phyloP scores from a whole-genome alignment of 2,113 vertebrate species.

The Austrofundulus limnaeus region DNA sequence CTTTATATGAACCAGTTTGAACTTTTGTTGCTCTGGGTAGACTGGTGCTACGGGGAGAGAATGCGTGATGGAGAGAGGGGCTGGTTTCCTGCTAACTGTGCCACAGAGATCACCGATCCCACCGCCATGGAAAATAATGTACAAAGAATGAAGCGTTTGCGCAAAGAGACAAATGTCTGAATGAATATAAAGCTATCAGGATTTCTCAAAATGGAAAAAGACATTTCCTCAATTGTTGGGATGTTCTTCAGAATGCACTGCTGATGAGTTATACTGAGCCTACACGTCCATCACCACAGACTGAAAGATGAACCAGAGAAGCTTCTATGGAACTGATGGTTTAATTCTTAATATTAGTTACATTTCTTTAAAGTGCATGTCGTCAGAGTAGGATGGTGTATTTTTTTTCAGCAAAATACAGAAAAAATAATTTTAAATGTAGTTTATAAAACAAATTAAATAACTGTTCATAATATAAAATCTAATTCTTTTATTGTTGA shows the following conservation, averaged over 20 bases:
- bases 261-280: constrained; percentile 2
- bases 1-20: not conserved
- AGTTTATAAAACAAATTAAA: not conserved
- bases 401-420: not conserved
- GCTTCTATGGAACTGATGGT: not conserved
- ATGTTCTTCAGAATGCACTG: not conserved
- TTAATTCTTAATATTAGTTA: not conserved
- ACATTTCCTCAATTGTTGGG: not conserved
- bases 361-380: not conserved
- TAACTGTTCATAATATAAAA: not conserved
- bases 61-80: constrained; percentile 88
- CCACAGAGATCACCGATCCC: constrained; percentile 85
- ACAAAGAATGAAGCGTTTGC: constrained; percentile 89
- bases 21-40: constrained; percentile 31
- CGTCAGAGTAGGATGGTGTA: not conserved
- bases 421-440: constrained; percentile 6
- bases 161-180: constrained; percentile 89
- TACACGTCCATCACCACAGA: not conserved
- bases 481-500: not conserved
- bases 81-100: constrained; percentile 89
- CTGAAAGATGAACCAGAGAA: not conserved
- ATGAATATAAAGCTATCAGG: not conserved
- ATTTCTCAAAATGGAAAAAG: not conserved
- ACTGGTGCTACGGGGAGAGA: constrained; percentile 86
- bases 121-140: constrained; percentile 84